phyloP scores from a whole-genome alignment of 1,140 invertebrate genomes.

The Eubasilissa regina region DNA sequence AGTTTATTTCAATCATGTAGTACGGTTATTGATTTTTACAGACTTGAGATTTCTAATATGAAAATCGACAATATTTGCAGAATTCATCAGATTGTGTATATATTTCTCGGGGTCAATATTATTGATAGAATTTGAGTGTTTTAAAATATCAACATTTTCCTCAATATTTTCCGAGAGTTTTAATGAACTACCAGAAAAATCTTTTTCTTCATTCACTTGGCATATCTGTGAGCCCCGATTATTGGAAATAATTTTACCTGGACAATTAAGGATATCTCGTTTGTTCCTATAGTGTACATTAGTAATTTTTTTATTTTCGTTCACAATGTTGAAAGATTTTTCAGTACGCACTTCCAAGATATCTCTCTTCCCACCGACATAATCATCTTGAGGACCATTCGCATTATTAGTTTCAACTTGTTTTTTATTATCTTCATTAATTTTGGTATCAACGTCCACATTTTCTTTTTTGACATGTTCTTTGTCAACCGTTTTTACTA shows the following conservation, averaged over 20 bases:
- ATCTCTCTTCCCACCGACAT: conserved; percentile 52
- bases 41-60: conserved; percentile 36
- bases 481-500: conserved; percentile 45
- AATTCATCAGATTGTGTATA: conserved; percentile 27
- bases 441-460: conserved; percentile 2
- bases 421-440: not conserved
- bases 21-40: not conserved
- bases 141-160: conserved; percentile 16
- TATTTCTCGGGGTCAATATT: conserved; percentile 8
- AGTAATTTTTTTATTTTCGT: conserved; percentile 16
- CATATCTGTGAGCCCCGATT: conserved; percentile 66
- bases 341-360: conserved; percentile 45
- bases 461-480: not conserved
- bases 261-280: conserved; percentile 66
- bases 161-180: not conserved
- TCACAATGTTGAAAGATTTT: not conserved
- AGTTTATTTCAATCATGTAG: not conserved
- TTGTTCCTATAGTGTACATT: conserved; percentile 62
- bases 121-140: conserved; percentile 8
- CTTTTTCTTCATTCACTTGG: conserved; percentile 48
- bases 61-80: conserved; percentile 30
- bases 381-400: conserved; percentile 39
- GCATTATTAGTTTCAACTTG: conserved; percentile 2
- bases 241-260: conserved; percentile 62
- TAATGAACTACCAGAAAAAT: not conserved